These are phyloP conservation scores for Drosophila rhopaloa DNA, from an alignment of 1,140 invertebrate genomes.

Conservation along the genomic window DNA sequence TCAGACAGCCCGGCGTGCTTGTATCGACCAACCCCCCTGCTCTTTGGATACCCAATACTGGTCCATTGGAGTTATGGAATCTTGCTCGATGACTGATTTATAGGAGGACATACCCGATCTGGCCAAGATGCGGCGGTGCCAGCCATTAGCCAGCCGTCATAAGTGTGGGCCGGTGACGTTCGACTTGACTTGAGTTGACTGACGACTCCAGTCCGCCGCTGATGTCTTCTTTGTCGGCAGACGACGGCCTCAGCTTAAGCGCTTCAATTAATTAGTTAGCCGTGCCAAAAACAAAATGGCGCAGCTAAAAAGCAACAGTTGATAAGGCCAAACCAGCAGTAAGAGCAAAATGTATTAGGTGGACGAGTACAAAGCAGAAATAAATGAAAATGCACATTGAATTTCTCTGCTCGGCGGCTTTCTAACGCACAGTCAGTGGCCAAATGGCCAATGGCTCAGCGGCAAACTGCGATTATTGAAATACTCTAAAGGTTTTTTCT, in stretches of 20 bases:
- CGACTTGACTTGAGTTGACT: slow-evolving; percentile 9
- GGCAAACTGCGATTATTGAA: slow-evolving; percentile 69
- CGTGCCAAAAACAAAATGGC: slow-evolving; percentile 58
- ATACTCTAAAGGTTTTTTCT: slow-evolving; percentile 74
- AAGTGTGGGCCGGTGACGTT: slow-evolving; percentile 46
- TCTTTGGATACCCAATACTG: background rate
- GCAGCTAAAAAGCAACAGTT: slow-evolving; percentile 57
- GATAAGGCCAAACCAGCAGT: slow-evolving; percentile 55
- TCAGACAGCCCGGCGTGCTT: slow-evolving; percentile 26
- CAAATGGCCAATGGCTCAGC: background rate
- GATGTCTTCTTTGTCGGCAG: slow-evolving; percentile 58
- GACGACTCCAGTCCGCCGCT: slow-evolving; percentile 1
- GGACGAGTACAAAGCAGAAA: slow-evolving; percentile 33
- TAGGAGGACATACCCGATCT: slow-evolving; percentile 24
- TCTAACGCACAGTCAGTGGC: slow-evolving; percentile 57
- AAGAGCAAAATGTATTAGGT: slow-evolving; percentile 22
- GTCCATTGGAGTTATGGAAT: slow-evolving; percentile 26
- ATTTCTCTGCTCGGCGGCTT: slow-evolving; percentile 68
- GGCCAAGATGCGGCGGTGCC: slow-evolving; percentile 10
- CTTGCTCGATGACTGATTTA: slow-evolving; percentile 24
- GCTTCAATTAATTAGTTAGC: slow-evolving; percentile 69
- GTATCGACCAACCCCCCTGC: slow-evolving; percentile 15
- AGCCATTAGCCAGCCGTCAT: slow-evolving; percentile 40
- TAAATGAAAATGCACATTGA: slow-evolving; percentile 42
- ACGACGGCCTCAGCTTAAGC: slow-evolving; percentile 23